Evolutionary conservation across 2,113 vertebrate genomes (phyloP).

Genomic region (Ifrita kowaldi): DNA sequence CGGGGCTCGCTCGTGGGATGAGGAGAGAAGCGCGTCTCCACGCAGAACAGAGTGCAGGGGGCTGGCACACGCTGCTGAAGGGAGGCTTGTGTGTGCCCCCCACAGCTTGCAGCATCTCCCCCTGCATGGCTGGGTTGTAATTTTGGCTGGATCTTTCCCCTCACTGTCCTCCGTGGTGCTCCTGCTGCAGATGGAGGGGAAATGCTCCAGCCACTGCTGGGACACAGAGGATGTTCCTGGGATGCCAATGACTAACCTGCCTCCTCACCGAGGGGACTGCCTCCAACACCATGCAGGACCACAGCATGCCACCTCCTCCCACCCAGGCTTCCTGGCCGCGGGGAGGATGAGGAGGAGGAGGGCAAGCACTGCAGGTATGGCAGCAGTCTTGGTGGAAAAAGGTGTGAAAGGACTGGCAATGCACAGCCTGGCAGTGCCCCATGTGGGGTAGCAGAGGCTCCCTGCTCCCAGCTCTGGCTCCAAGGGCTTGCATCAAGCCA

Average conservation of each 20-base stretch:
- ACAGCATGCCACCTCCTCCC: neutral
- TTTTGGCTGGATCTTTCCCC: slow-evolving; percentile 22
- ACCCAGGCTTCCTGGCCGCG: neutral
- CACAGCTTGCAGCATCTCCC: neutral
- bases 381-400: neutral
- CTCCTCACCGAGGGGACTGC: neutral
- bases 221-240: neutral
- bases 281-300: neutral
- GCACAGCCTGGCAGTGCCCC: neutral
- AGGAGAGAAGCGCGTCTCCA: neutral
- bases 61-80: neutral
- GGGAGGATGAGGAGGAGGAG: neutral
- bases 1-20: rapidly evolving
- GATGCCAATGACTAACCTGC: neutral
- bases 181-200: neutral
- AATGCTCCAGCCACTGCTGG: neutral
- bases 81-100: neutral
- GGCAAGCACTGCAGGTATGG: neutral
- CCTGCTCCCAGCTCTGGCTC: neutral
- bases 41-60: neutral
- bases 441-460: neutral
- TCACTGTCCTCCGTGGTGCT: neutral
- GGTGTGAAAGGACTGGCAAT: neutral
- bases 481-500: neutral
- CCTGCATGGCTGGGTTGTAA: neutral